phyloP scores from a whole-genome alignment of 2,888 invertebrate genomes.

The Rhingia rostrata region DNA sequence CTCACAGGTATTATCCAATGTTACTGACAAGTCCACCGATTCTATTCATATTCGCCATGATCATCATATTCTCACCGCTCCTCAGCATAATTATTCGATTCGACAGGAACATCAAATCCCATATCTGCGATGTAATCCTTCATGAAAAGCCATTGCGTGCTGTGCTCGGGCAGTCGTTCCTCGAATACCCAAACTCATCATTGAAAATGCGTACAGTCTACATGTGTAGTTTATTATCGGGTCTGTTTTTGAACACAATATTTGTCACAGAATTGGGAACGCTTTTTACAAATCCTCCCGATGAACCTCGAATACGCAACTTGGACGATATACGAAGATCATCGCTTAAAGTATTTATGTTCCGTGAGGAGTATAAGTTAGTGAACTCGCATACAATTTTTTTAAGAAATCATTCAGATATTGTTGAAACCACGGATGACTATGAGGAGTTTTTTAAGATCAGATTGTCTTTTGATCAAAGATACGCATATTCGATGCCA shows the following conservation, averaged over 20 bases:
- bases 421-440: neutral
- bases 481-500: slow-evolving; percentile 1
- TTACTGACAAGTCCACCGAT: slow-evolving; percentile 13
- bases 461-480: neutral
- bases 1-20: slow-evolving; percentile 13
- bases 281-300: slow-evolving; percentile 4
- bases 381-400: neutral
- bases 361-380: neutral
- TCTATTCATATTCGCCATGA: slow-evolving; percentile 10
- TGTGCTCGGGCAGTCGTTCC: slow-evolving; percentile 13
- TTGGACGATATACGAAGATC: slow-evolving; percentile 17
- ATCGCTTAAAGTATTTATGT: neutral
- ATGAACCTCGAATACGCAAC: neutral
- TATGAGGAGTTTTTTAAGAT: neutral
- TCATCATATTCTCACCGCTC: slow-evolving; percentile 7
- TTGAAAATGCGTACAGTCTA: slow-evolving; percentile 18
- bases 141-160: slow-evolving; percentile 14
- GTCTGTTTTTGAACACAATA: slow-evolving; percentile 1
- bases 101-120: neutral
- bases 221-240: neutral
- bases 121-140: neutral
- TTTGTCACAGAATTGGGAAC: slow-evolving; percentile 7
- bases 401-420: neutral
- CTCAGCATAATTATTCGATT: neutral
- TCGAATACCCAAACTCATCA: neutral